Percentiles rank a stretch among this genome's conserved stretches.
These are phyloP conservation scores for Timandra comae DNA, from an alignment of 2,888 invertebrate species.

Conservation along the genomic window DNA sequence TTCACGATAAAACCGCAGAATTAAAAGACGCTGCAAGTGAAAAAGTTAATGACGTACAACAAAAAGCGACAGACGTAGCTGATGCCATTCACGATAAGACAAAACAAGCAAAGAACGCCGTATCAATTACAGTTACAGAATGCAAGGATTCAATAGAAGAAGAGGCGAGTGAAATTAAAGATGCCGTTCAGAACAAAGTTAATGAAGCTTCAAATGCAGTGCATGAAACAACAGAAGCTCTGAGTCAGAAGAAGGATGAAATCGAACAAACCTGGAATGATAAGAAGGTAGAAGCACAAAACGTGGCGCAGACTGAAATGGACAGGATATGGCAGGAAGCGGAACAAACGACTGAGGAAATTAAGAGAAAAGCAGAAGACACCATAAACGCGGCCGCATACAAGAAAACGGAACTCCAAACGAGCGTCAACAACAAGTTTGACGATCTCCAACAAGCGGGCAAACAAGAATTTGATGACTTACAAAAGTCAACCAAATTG, in stretches of 20 bases:
- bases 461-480: constrained; percentile 40
- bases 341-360: constrained; percentile 61
- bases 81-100: constrained; percentile 25
- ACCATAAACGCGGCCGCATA: constrained; percentile 50
- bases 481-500: constrained; percentile 51
- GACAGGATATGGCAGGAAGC: constrained; percentile 65
- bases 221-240: constrained; percentile 36
- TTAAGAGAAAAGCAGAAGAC: constrained; percentile 58
- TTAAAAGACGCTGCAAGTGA: constrained; percentile 19
- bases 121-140: constrained; percentile 32
- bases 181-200: constrained; percentile 24
- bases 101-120: constrained; percentile 32
- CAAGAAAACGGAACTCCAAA: constrained; percentile 47
- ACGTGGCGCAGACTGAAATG: constrained; percentile 45
- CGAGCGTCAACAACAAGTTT: constrained; percentile 37
- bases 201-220: constrained; percentile 27
- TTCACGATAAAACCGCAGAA: constrained; percentile 30
- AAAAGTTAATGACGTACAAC: constrained; percentile 18
- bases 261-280: constrained; percentile 34
- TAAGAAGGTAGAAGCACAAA: constrained; percentile 46
- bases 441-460: constrained; percentile 32
- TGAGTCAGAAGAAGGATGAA: constrained; percentile 37
- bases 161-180: constrained; percentile 23
- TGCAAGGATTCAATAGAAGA: constrained; percentile 18
- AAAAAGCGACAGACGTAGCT: constrained; percentile 29